Percentiles rank a stretch among this genome's conserved stretches.
Evolutionary conservation across 2,888 invertebrate genomes (phyloP).

Genomic region (Drosophila mayaguana): DNA sequence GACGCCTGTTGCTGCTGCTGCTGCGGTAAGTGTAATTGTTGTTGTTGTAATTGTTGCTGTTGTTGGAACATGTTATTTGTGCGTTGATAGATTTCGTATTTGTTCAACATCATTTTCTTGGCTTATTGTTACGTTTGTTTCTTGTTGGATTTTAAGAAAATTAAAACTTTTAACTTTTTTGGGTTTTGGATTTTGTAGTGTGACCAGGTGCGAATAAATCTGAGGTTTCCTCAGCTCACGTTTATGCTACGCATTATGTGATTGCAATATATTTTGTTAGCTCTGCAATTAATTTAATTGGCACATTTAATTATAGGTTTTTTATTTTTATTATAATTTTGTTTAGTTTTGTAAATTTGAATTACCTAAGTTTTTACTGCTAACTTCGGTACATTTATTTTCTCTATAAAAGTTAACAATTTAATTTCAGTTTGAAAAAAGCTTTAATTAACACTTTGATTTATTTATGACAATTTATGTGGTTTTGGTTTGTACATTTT

Average conservation of each 20-base stretch:
- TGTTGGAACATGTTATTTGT: slow-evolving; percentile 76
- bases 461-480: slow-evolving; percentile 30
- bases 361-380: slow-evolving; percentile 16
- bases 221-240: slow-evolving; percentile 10
- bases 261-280: background rate
- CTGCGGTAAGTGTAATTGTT: slow-evolving; percentile 30
- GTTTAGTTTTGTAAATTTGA: slow-evolving; percentile 25
- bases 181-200: slow-evolving; percentile 23
- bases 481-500: slow-evolving; percentile 8
- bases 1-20: slow-evolving; percentile 36
- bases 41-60: slow-evolving; percentile 52
- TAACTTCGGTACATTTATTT: background rate
- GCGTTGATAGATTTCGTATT: slow-evolving; percentile 76
- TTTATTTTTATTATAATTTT: slow-evolving; percentile 37
- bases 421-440: slow-evolving; percentile 17
- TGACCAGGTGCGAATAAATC: slow-evolving; percentile 36
- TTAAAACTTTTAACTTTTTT: background rate
- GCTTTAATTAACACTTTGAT: slow-evolving; percentile 48
- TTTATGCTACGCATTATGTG: slow-evolving; percentile 31
- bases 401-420: slow-evolving; percentile 17
- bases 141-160: slow-evolving; percentile 9
- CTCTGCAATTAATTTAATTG: slow-evolving; percentile 22
- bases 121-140: slow-evolving; percentile 23
- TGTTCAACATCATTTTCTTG: slow-evolving; percentile 79
- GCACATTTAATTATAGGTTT: slow-evolving; percentile 32